These are phyloP conservation scores for Cairina moschata DNA, from an alignment of 2,113 vertebrate species.

Conservation along the genomic window DNA sequence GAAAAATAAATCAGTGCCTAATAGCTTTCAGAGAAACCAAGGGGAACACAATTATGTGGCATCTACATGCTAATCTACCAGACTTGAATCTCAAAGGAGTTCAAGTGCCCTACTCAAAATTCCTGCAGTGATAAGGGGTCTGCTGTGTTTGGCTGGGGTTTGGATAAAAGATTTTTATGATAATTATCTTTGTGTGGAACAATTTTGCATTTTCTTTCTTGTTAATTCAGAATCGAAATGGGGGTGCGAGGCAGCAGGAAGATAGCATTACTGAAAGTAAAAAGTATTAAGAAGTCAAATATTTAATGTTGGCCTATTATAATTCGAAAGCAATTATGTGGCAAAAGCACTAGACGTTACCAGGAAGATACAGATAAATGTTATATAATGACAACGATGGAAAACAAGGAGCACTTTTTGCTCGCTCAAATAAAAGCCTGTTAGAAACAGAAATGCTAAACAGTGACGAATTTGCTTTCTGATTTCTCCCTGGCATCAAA, in stretches of 20 bases:
- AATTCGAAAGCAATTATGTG: constrained; percentile 67
- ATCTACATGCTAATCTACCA: constrained; percentile 94
- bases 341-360: constrained; percentile 53
- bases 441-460: background rate
- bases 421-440: background rate
- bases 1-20: constrained; percentile 87
- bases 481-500: background rate
- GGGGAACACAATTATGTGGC: constrained; percentile 93
- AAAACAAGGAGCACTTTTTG: constrained; percentile 37
- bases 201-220: constrained; percentile 76
- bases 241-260: constrained; percentile 42
- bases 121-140: constrained; percentile 90
- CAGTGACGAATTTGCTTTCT: background rate
- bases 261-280: constrained; percentile 32
- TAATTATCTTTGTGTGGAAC: constrained; percentile 82
- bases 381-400: constrained; percentile 7
- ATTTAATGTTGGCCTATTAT: constrained; percentile 66
- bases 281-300: constrained; percentile 71
- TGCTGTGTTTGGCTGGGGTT: constrained; percentile 72
- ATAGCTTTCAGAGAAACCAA: constrained; percentile 89
- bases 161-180: constrained; percentile 80
- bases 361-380: constrained; percentile 54
- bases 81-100: constrained; percentile 87
- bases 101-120: constrained; percentile 90
- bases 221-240: constrained; percentile 57